These are phyloP conservation scores for Sycophaga agraensis DNA, from an alignment of 1,140 invertebrate species.

Conservation along the genomic window DNA sequence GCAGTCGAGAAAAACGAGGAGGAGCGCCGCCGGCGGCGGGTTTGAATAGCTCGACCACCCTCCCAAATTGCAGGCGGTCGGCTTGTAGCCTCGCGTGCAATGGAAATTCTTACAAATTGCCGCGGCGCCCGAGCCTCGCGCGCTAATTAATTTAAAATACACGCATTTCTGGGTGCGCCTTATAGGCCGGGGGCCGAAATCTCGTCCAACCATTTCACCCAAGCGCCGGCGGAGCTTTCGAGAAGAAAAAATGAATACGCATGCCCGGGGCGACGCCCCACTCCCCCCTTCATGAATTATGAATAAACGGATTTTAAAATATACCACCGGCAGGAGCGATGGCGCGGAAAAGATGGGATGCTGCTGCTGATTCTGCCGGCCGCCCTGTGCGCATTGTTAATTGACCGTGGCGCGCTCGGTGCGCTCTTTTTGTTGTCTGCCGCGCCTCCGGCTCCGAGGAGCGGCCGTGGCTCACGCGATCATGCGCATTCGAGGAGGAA, in stretches of 20 bases:
- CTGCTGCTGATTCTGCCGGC: background rate
- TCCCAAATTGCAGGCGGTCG: too few species aligned
- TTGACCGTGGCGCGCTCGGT: too few species aligned
- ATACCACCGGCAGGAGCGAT: slow-evolving; percentile 32
- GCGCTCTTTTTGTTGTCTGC: too few species aligned
- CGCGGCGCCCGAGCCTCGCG: too few species aligned
- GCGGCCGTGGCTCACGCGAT: too few species aligned
- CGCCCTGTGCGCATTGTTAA: slow-evolving; percentile 48
- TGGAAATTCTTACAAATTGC: slow-evolving; percentile 22
- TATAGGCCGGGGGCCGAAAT: slow-evolving; percentile 1
- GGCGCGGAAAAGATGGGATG: background rate
- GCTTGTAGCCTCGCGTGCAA: too few species aligned
- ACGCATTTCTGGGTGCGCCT: background rate
- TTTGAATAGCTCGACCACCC: slow-evolving; percentile 17
- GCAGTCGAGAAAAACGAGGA: too few species aligned
- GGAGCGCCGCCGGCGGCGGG: too few species aligned
- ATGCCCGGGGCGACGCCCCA: background rate
- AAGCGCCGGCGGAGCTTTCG: background rate
- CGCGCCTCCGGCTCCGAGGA: too few species aligned
- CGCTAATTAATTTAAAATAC: slow-evolving; percentile 12
- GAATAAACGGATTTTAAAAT: slow-evolving; percentile 51
- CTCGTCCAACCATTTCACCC: slow-evolving; percentile 25
- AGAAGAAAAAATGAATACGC: slow-evolving; percentile 16
- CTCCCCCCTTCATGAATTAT: slow-evolving; percentile 43
- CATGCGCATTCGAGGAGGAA: too few species aligned